Evolutionary conservation across 1,140 invertebrate genomes (phyloP), one percentile per base, ranked within the genome.

Genomic region (Batillaria attramentaria): DNA sequence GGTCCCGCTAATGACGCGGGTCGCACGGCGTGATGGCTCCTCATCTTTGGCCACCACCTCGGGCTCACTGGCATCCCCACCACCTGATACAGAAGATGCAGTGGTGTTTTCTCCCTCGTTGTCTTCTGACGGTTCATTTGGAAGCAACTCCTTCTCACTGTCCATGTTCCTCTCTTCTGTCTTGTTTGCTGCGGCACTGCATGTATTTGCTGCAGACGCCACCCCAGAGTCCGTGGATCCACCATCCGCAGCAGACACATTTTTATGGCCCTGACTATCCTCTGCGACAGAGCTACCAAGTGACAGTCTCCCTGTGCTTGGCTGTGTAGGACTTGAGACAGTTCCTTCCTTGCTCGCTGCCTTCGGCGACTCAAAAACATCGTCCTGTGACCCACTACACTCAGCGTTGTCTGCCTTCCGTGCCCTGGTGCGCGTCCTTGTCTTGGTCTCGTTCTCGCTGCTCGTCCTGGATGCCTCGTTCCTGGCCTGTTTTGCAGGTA

Each of bases 321-420:
- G 41, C 18, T 24, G 2, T 43, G n/a, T 35, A 18, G 37, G 10
- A 42, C 66, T 35, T n/a, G 10, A 24, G 57, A 62, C 57, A 62
- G 46, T 13, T 24, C 24, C 24, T 13, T 13, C 57, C 10, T 24
- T 5, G 6, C 24, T 10, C n/a, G 24, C 57, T 62, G 13, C 24
- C 35, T 33, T 28, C 33, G 73, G 73, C 2, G 73, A 75, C 39
- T 75, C 73, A 42, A 65, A 75, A 35, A 75, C 13, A 3, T 62
- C 57, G 6, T 62, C 57, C 8, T 57, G 72, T 24, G 35, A 28
- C 43, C 62, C 73, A 33, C 60, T 42, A 39, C n/a, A n/a, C 57
- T 6, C 24, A 42, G 68, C 37, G 31, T 33, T 42, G n/a, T 70
- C 68, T n/a, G 42, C 41, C 42, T 70, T 70, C 39, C 68, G 39